phyloP scores from a whole-genome alignment of 2,888 invertebrate genomes.

The Bursaphelenchus okinawaensis region DNA sequence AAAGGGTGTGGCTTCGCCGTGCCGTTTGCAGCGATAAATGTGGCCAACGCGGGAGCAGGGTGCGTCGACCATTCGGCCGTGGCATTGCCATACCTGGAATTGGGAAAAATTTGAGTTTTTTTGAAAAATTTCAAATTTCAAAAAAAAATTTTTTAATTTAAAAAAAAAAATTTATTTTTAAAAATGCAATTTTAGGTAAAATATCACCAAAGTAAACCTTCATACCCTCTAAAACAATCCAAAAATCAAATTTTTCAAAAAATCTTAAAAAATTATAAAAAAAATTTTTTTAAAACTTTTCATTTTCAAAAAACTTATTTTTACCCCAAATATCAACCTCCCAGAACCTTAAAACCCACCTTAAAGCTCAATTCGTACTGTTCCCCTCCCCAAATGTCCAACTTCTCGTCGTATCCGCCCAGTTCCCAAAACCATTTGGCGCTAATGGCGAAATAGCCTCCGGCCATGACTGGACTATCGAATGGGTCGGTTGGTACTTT shows the following conservation, averaged over 20 bases:
- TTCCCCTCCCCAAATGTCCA: slow-evolving; percentile 89
- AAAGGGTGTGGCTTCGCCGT: slow-evolving; percentile 9
- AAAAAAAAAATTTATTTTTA: slow-evolving; percentile 63
- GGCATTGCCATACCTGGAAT: slow-evolving; percentile 61
- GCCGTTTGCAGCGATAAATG: slow-evolving; percentile 60
- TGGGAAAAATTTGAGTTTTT: background rate
- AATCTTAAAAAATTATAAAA: background rate
- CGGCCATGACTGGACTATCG: slow-evolving; percentile 92
- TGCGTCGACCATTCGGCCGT: slow-evolving; percentile 63
- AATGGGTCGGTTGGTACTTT: slow-evolving; percentile 51
- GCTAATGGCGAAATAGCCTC: slow-evolving; percentile 84
- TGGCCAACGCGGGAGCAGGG: slow-evolving; percentile 63
- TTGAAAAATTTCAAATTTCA: background rate
- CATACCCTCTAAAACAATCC: no score
- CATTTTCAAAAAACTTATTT: no score
- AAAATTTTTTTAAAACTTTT: no score
- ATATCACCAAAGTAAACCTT: no score
- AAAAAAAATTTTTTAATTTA: slow-evolving; percentile 4
- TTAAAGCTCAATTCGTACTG: slow-evolving; percentile 75
- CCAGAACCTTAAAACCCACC: no score
- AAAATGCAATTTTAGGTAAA: no score
- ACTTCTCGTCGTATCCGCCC: slow-evolving; percentile 83
- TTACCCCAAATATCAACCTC: no score
- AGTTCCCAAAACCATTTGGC: slow-evolving; percentile 88
- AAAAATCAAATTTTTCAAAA: background rate